phyloP scores from a whole-genome alignment of 2,888 invertebrate genomes.

The Drosophila leonis region DNA sequence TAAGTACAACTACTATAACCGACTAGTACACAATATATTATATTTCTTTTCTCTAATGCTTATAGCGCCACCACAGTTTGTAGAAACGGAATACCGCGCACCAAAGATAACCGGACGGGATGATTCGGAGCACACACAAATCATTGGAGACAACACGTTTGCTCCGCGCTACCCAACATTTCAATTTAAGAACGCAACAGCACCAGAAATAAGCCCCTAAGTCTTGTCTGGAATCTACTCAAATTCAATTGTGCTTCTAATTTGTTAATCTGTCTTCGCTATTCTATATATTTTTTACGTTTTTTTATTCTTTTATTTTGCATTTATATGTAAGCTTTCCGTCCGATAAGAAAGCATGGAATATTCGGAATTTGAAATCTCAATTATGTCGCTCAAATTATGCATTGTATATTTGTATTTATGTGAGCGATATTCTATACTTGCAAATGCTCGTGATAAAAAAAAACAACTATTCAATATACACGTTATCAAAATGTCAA shows the following conservation, averaged over 20 bases:
- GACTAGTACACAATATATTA: not conserved
- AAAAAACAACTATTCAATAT: constrained; percentile 3
- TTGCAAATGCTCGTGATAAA: constrained; percentile 19
- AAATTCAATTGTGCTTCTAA: constrained; percentile 12
- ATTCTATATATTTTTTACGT: constrained; percentile 9
- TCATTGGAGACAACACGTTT: constrained; percentile 86
- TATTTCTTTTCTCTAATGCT: not conserved
- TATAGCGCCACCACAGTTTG: constrained; percentile 89
- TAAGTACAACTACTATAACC: constrained; percentile 77
- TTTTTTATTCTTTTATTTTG: constrained; percentile 21
- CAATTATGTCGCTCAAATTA: constrained; percentile 25
- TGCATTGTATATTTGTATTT: not conserved
- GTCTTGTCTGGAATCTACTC: not conserved
- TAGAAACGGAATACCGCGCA: constrained; percentile 88
- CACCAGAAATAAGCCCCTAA: constrained; percentile 84
- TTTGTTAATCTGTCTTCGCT: constrained; percentile 17
- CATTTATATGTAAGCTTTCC: constrained; percentile 55
- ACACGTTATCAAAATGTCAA: constrained; percentile 2
- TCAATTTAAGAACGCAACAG: constrained; percentile 87
- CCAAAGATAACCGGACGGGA: constrained; percentile 88
- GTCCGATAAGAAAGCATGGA: constrained; percentile 57
- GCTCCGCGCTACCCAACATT: constrained; percentile 89
- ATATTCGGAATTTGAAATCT: constrained; percentile 44
- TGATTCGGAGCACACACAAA: constrained; percentile 87
- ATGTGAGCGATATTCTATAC: constrained; percentile 4